Evolutionary conservation across 2,113 vertebrate species (phyloP).

Genomic region (Coturnix japonica): DNA sequence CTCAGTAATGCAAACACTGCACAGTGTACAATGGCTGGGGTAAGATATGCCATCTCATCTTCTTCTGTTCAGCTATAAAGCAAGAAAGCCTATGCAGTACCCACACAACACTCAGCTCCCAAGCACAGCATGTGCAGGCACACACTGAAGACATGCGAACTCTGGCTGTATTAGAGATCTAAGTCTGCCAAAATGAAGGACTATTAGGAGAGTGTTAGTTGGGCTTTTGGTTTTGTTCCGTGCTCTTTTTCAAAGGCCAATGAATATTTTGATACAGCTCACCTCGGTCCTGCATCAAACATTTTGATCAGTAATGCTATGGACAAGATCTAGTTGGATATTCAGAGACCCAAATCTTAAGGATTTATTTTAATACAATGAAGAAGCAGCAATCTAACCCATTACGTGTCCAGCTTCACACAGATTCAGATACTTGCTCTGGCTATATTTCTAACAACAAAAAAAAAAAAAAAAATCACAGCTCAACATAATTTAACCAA

Average conservation of each 20-base stretch:
- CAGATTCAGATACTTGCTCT: neutral
- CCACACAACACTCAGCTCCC: neutral
- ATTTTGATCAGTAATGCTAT: too few relatives aligned
- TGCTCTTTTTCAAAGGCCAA: too few relatives aligned
- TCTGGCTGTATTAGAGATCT: too few relatives aligned
- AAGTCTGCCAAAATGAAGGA: too few relatives aligned
- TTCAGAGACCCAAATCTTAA: neutral
- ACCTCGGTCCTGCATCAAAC: too few relatives aligned
- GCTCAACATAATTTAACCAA: neutral
- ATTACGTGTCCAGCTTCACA: neutral
- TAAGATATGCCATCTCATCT: neutral
- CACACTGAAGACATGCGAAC: too few relatives aligned
- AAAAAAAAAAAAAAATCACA: neutral
- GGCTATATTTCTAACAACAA: neutral
- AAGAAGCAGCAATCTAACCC: neutral
- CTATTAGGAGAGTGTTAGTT: too few relatives aligned
- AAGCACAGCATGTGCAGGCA: neutral
- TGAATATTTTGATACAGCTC: too few relatives aligned
- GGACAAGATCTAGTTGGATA: neutral
- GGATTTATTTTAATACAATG: neutral
- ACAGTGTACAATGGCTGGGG: accelerated
- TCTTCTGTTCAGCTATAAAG: neutral
- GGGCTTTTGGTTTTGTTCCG: too few relatives aligned
- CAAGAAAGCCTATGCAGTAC: neutral
- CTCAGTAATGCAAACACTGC: neutral